Evolutionary conservation across 2,888 invertebrate species (phyloP).

Genomic region (Phengaris arion): DNA sequence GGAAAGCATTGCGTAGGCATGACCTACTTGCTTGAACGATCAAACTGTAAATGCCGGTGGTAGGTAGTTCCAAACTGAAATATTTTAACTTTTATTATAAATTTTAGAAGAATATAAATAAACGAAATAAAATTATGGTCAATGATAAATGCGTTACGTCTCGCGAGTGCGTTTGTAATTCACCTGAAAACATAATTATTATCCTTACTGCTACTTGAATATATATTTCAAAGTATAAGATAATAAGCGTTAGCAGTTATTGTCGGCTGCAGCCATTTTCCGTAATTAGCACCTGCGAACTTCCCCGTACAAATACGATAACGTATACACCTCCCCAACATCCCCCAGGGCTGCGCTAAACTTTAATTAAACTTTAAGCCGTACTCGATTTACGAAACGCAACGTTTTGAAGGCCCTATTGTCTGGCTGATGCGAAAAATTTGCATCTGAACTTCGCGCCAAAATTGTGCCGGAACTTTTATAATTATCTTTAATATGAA

Average conservation of each 20-base stretch:
- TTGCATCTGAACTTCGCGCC: constrained; percentile 11
- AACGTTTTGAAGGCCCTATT: constrained; percentile 19
- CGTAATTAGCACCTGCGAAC: constrained; percentile 26
- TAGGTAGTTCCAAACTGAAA: too few relatives aligned
- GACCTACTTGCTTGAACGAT: too few relatives aligned
- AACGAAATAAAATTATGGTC: too few relatives aligned
- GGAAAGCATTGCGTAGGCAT: too few relatives aligned
- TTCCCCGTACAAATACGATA: not conserved
- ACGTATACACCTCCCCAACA: not conserved
- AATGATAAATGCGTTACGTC: too few relatives aligned
- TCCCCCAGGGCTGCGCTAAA: constrained; percentile 5
- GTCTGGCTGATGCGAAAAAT: constrained; percentile 15
- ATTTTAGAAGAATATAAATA: too few relatives aligned
- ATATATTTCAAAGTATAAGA: constrained; percentile 4
- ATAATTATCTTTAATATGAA: not conserved
- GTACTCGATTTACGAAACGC: not conserved
- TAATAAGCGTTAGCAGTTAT: constrained; percentile 19
- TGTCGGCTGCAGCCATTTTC: constrained; percentile 15
- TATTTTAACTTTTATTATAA: too few relatives aligned
- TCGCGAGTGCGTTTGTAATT: not conserved
- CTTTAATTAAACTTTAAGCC: constrained; percentile 19
- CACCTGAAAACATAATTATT: not conserved
- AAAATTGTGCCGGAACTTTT: not conserved
- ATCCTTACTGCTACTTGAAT: not conserved
- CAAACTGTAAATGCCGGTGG: too few relatives aligned